These are phyloP conservation scores for Eulemur mongoz DNA, from an alignment of 2,797 vertebrate genomes.

Conservation along the genomic window DNA sequence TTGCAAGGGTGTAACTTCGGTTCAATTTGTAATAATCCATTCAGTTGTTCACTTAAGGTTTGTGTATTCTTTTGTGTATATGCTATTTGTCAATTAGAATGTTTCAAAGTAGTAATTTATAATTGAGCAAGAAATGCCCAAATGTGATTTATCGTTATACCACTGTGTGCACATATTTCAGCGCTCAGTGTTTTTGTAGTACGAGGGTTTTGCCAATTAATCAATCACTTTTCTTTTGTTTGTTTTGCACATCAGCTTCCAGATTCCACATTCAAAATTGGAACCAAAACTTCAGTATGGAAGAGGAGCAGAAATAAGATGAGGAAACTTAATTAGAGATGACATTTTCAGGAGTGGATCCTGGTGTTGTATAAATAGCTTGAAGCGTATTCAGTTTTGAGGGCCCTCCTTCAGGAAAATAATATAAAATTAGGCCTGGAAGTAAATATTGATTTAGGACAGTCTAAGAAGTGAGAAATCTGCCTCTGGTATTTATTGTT, in stretches of 20 bases:
- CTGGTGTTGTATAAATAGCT: fast-evolving
- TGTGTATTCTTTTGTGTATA: background rate
- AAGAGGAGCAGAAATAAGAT: background rate
- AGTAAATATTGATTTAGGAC: background rate
- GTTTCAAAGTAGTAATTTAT: background rate
- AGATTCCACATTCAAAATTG: background rate
- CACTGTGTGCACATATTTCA: background rate
- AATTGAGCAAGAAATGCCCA: background rate
- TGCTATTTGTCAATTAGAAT: background rate
- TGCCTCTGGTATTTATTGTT: background rate
- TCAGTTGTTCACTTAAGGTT: background rate
- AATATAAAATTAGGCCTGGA: background rate
- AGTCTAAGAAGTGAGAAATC: background rate
- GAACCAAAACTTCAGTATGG: background rate
- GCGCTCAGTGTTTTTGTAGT: background rate
- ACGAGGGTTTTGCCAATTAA: background rate
- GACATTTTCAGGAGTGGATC: background rate
- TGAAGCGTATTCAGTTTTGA: background rate
- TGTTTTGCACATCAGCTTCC: background rate
- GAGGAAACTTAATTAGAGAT: background rate
- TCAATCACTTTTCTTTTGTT: constrained; percentile 2
- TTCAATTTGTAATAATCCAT: background rate
- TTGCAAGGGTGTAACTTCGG: background rate
- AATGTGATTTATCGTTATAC: background rate
- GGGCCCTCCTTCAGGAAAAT: background rate